phyloP scores from a whole-genome alignment of 2,888 invertebrate species.

The Temnothorax rugatulus region DNA sequence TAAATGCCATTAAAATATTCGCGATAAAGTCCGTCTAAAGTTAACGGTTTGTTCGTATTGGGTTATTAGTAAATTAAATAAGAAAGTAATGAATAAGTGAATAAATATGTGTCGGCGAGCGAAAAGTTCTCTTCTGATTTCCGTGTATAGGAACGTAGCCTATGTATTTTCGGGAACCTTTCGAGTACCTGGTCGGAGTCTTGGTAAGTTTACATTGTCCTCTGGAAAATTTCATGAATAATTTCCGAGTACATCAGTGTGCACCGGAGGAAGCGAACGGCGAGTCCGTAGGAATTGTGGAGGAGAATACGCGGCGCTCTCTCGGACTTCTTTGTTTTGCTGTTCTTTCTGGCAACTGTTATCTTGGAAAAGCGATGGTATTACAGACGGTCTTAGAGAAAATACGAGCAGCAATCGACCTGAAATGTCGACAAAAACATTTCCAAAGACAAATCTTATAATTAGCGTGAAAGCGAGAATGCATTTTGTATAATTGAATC shows the following conservation, averaged over 20 bases:
- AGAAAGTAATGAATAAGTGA: slow-evolving; percentile 14
- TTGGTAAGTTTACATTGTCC: slow-evolving; percentile 55
- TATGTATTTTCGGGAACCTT: slow-evolving; percentile 34
- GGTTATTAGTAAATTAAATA: not conserved
- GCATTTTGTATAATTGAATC: not conserved
- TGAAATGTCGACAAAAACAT: slow-evolving; percentile 26
- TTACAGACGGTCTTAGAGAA: slow-evolving; percentile 20
- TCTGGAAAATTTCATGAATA: slow-evolving; percentile 55
- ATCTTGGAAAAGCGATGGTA: slow-evolving; percentile 38
- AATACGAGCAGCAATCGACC: slow-evolving; percentile 47
- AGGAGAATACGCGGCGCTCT: slow-evolving; percentile 30
- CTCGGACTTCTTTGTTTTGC: slow-evolving; percentile 40
- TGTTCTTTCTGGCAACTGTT: slow-evolving; percentile 18
- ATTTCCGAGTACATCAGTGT: slow-evolving; percentile 50
- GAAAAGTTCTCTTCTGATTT: slow-evolving; percentile 38
- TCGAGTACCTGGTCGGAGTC: slow-evolving; percentile 4
- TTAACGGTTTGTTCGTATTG: not conserved
- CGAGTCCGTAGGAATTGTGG: slow-evolving; percentile 26
- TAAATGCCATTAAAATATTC: not conserved
- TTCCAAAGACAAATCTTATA: slow-evolving; percentile 12
- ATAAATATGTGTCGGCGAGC: not conserved
- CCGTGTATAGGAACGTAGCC: slow-evolving; percentile 13
- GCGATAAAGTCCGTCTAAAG: not conserved
- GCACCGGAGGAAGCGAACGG: not conserved
- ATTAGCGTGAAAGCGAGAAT: not conserved